Conservation (phyloP, 2,797 vertebrate species). For the Gymnodraco acuticeps region DNA sequence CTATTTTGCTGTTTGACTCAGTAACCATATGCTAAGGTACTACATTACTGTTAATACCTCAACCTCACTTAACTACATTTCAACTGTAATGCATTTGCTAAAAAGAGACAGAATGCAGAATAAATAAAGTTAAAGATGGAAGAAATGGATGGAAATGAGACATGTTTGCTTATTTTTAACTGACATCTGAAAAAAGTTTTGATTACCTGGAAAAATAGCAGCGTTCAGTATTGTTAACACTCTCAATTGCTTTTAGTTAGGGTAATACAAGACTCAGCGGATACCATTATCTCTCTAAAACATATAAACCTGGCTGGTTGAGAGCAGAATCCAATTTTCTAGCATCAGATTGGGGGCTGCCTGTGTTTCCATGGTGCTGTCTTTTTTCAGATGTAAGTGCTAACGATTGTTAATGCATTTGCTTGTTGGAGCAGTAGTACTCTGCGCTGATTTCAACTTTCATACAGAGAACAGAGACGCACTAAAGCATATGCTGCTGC, state of each 20-base stretch:
- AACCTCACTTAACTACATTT: too few relatives aligned
- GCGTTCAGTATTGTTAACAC: slow-evolving; percentile 12
- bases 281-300: slow-evolving; percentile 35
- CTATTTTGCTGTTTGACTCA: too few relatives aligned
- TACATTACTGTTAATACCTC: too few relatives aligned
- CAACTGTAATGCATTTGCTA: too few relatives aligned
- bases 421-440: slow-evolving; percentile 1
- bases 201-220: slow-evolving; percentile 21
- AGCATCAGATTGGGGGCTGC: slow-evolving; percentile 10
- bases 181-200: slow-evolving; percentile 5
- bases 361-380: slow-evolving; percentile 1
- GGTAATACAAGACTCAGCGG: slow-evolving; percentile 5
- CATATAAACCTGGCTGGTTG: slow-evolving; percentile 25
- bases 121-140: too few relatives aligned
- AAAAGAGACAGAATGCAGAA: too few relatives aligned
- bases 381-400: slow-evolving; percentile 12
- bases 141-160: not conserved
- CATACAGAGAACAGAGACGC: not conserved
- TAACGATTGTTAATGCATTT: slow-evolving; percentile 29
- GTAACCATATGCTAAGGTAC: too few relatives aligned
- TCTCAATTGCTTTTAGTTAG: slow-evolving; percentile 47
- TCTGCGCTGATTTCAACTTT: slow-evolving; percentile 12
- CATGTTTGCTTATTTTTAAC: slow-evolving; percentile 19
- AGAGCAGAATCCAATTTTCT: slow-evolving; percentile 23
- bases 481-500: slow-evolving; percentile 11